Evolutionary conservation across 2,113 vertebrate genomes (phyloP).

Genomic region (Melanerpes aurifrons): DNA sequence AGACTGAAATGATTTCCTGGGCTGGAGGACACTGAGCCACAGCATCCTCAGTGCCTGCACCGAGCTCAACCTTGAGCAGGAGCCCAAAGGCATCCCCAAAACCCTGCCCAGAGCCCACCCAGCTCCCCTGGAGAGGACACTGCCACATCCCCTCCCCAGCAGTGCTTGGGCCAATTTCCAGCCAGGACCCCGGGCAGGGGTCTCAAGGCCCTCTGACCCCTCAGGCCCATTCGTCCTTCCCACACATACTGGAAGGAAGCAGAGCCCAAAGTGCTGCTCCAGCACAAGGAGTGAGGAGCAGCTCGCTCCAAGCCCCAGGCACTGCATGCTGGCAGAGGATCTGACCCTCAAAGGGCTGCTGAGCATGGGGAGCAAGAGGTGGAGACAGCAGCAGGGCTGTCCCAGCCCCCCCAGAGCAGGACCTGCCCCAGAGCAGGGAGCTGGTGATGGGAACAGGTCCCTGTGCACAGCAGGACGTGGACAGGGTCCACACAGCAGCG

Average conservation of each 20-base stretch:
- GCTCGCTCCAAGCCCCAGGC: not conserved
- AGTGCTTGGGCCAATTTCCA: not conserved
- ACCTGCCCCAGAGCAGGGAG: not conserved
- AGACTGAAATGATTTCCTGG: constrained; percentile 20
- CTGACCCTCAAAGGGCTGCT: accelerated
- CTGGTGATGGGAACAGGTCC: not conserved
- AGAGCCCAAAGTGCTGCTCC: not conserved
- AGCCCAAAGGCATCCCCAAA: not conserved
- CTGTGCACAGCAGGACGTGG: accelerated
- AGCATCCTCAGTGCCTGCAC: not conserved
- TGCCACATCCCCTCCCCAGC: not conserved
- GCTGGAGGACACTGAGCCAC: not conserved
- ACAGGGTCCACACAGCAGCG: accelerated
- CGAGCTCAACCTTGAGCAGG: not conserved
- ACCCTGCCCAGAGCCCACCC: not conserved
- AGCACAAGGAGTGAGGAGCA: not conserved
- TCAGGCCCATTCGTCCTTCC: not conserved
- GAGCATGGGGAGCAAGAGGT: not conserved
- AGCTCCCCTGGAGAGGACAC: not conserved
- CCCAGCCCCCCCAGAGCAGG: not conserved
- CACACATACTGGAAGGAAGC: accelerated
- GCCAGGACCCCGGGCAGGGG: no score
- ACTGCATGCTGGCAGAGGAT: not conserved
- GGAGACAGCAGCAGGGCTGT: not conserved
- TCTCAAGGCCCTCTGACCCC: not conserved